These are phyloP conservation scores for Eolophus roseicapilla DNA, from an alignment of 2,113 vertebrate genomes.

Conservation along the genomic window DNA sequence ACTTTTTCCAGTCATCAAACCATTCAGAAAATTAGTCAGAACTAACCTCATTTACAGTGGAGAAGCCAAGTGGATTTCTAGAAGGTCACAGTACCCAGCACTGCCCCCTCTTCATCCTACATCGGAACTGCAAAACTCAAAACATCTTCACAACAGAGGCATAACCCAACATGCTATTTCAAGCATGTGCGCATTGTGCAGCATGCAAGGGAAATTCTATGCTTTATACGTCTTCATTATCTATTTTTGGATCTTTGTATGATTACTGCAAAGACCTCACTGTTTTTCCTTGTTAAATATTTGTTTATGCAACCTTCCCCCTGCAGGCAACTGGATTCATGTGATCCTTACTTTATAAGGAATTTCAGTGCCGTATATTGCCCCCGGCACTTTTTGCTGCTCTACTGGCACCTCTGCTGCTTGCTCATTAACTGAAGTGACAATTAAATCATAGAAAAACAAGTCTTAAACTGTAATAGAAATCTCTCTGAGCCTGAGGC, in stretches of 20 bases:
- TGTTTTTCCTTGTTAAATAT: constrained; percentile 51
- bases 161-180: neutral
- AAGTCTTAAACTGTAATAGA: constrained; percentile 38
- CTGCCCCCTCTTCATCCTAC: neutral
- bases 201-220: neutral
- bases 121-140: neutral
- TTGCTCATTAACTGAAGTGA: constrained; percentile 50
- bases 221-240: constrained; percentile 3
- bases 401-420: constrained; percentile 46
- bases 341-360: constrained; percentile 59
- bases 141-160: neutral
- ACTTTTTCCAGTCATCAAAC: constrained; percentile 42
- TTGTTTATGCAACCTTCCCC: constrained; percentile 48
- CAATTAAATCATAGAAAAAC: constrained; percentile 44
- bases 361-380: constrained; percentile 53
- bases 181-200: neutral
- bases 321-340: constrained; percentile 30
- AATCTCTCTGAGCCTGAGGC: neutral
- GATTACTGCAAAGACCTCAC: constrained; percentile 37
- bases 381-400: constrained; percentile 43
- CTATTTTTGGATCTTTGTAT: constrained; percentile 48
- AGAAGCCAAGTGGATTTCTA: neutral
- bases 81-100: neutral
- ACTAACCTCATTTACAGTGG: neutral
- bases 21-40: constrained; percentile 35